A percentile compares a stretch with the other conserved stretches of the same genome.
Conservation (phyloP, 2,888 invertebrate genomes). For the Drosophila subsilvestris region DNA sequence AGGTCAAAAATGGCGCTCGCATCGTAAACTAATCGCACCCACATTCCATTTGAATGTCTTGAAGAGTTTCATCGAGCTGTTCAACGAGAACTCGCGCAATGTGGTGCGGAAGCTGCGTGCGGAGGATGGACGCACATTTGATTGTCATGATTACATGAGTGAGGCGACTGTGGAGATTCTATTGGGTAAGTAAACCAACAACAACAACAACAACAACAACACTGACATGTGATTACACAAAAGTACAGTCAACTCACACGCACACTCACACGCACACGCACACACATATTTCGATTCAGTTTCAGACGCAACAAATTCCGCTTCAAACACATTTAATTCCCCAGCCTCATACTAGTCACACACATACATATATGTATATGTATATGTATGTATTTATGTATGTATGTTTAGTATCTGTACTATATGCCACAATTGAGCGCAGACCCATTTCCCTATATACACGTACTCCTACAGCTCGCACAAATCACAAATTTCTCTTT, state of each 20-base stretch:
- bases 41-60: conserved; percentile 94
- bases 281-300: not conserved
- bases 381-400: conserved; percentile 5
- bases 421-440: conserved; percentile 57
- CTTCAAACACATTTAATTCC: not conserved
- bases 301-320: too few relatives aligned
- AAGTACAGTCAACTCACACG: conserved; percentile 68
- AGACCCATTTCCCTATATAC: conserved; percentile 70
- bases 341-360: conserved; percentile 8
- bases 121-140: conserved; percentile 88
- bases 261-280: conserved; percentile 30
- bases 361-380: not conserved
- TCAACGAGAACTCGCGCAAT: conserved; percentile 91
- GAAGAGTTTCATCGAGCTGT: conserved; percentile 93
- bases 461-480: conserved; percentile 45
- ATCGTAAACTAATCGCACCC: conserved; percentile 93
- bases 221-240: conserved; percentile 26
- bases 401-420: not conserved
- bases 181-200: conserved; percentile 86
- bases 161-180: conserved; percentile 93
- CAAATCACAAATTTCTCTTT: conserved; percentile 61
- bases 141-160: conserved; percentile 93
- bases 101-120: conserved; percentile 90
- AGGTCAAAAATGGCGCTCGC: conserved; percentile 94
- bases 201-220: conserved; percentile 6